Evolutionary conservation across 2,888 invertebrate genomes (phyloP), one percentile per base, ranked within the genome.

Genomic region (Acronicta psi): DNA sequence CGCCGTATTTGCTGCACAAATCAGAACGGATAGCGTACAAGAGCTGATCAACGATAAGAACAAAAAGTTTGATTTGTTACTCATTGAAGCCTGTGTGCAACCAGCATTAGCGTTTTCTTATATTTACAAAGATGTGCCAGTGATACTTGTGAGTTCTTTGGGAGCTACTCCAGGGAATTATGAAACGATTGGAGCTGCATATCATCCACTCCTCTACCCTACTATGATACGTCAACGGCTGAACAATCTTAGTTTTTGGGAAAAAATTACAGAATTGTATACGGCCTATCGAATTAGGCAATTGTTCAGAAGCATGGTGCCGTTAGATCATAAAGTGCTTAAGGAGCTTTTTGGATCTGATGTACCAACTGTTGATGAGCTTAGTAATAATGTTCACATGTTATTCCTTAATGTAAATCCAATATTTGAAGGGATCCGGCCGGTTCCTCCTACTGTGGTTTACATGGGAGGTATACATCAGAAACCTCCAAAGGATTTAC

Each of bases 101-200:
- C 59, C 71, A 1, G 55, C 68, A 0, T 55, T 81, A 17, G 64
- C 43, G 0, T 67, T 81, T 7, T 69, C 76, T 1, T 50, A 80
- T 52, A n/a, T 68, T 11, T 77, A 56, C 11, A 64, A 76, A 34
- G 40, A 73, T 0, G 49, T 66, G 11, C 87, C 87, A 0, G 74
- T 79, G 0, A 85, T 86, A n/a, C 63, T 74, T 42, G 63, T 88
- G 0, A 86, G 84, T 65, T 87, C 87, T 0, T 62, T 84, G 0
- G 82, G 83, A 37, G 68, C 71, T 1, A 14, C 53, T 0, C 49
- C 59, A 8, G 60, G 66, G 1, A 73, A 75, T 18, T 73, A 69
- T 41, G 69, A 79, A 17, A 11, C 53, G 2, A 52, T 84, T 3
- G 87, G 87, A 16, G 78, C 80, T 5, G 62, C 82, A 0, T 56